phyloP scores from a whole-genome alignment of 2,888 invertebrate genomes.

The Trimorus sp. region DNA sequence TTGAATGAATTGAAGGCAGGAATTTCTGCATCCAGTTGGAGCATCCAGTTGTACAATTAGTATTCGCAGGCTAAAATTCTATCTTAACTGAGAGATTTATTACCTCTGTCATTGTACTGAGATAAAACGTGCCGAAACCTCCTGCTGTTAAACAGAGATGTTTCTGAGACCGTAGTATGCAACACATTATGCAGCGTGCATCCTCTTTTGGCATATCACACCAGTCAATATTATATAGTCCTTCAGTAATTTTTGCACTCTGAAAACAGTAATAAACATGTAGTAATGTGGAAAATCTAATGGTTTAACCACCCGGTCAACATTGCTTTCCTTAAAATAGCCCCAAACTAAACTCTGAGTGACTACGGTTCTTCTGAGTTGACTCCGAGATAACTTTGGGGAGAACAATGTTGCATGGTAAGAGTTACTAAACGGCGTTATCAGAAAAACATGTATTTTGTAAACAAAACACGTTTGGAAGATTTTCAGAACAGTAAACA shows the following conservation, averaged over 20 bases:
- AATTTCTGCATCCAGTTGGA: too few relatives aligned
- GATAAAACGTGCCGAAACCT: conserved; percentile 83
- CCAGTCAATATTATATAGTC: conserved; percentile 83
- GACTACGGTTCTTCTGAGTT: too few relatives aligned
- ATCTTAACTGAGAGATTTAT: background rate
- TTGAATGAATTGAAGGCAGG: too few relatives aligned
- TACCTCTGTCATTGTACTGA: conserved; percentile 83
- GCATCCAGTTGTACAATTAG: too few relatives aligned
- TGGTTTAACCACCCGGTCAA: too few relatives aligned
- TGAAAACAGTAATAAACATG: conserved; percentile 66
- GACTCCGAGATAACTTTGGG: too few relatives aligned
- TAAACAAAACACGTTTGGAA: too few relatives aligned
- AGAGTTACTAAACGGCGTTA: background rate
- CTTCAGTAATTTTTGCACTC: conserved; percentile 82
- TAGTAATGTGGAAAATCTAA: background rate
- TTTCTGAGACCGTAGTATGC: conserved; percentile 83
- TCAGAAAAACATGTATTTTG: background rate
- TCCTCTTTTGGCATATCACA: conserved; percentile 79
- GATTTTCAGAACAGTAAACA: too few relatives aligned
- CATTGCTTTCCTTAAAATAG: too few relatives aligned
- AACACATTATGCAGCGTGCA: conserved; percentile 81
- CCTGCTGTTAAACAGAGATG: conserved; percentile 83
- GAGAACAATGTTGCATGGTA: too few relatives aligned
- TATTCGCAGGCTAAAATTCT: too few relatives aligned
- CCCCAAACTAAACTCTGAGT: too few relatives aligned